Evolutionary conservation across 2,888 invertebrate genomes (phyloP).

Genomic region (Noctua comes): DNA sequence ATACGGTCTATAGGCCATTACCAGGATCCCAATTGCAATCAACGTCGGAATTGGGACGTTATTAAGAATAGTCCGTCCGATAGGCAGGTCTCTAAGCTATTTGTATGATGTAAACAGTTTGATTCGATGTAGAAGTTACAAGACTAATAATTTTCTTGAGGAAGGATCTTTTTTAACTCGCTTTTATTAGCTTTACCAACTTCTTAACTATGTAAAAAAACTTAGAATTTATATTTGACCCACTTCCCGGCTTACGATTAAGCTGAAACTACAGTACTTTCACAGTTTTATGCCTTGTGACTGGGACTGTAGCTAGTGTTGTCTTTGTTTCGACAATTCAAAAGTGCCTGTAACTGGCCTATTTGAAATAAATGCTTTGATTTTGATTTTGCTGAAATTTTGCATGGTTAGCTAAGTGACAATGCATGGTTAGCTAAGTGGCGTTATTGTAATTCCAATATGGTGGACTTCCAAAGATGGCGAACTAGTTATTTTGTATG

Average conservation of each 20-base stretch:
- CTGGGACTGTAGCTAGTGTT: too few relatives aligned
- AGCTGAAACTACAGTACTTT: too few relatives aligned
- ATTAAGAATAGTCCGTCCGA: constrained; percentile 37
- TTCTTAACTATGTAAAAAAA: too few relatives aligned
- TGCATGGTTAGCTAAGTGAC: not conserved
- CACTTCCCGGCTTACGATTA: not conserved
- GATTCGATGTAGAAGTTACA: constrained; percentile 32
- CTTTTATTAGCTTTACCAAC: not conserved
- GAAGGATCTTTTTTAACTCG: not conserved
- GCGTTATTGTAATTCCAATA: not conserved
- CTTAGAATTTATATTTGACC: too few relatives aligned
- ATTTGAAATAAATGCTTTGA: too few relatives aligned
- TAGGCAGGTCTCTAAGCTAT: constrained; percentile 4
- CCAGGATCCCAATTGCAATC: constrained; percentile 45
- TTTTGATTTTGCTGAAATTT: too few relatives aligned
- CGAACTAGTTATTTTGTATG: not conserved
- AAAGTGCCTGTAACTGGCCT: too few relatives aligned
- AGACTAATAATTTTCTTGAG: not conserved
- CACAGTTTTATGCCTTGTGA: too few relatives aligned
- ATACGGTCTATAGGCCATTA: constrained; percentile 42
- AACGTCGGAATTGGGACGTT: constrained; percentile 41
- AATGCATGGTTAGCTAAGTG: not conserved
- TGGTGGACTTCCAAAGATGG: not conserved
- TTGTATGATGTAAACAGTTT: constrained; percentile 9
- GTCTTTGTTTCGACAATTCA: too few relatives aligned